These are phyloP conservation scores for Sacculina carcini DNA, from an alignment of 2,888 invertebrate genomes.

Conservation along the genomic window DNA sequence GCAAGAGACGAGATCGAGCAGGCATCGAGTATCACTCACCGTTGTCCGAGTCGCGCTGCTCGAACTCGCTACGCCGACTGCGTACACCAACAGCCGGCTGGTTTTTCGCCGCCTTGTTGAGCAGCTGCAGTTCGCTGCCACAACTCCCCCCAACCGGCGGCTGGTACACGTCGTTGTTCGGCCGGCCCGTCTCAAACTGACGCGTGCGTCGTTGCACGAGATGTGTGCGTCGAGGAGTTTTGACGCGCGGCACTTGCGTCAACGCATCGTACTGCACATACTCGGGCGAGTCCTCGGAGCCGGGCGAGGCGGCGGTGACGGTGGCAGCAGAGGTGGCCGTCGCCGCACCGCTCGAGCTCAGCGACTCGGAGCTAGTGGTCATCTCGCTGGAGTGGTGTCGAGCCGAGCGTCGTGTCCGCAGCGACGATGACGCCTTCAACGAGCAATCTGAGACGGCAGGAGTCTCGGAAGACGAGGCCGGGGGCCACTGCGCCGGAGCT, in stretches of 20 bases:
- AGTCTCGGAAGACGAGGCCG: constrained; percentile 19
- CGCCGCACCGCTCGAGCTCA: neutral
- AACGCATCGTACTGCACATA: constrained; percentile 1
- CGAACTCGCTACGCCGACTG: neutral
- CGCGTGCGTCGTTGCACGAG: constrained; percentile 43
- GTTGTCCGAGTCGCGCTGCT: neutral
- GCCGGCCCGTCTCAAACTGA: constrained; percentile 40
- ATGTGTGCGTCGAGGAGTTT: constrained; percentile 20
- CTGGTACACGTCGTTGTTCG: constrained; percentile 27
- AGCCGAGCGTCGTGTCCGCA: neutral
- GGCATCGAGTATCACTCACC: neutral
- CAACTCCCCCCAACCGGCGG: neutral
- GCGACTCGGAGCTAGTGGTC: neutral
- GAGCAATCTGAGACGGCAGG: constrained; percentile 7
- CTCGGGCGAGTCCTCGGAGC: neutral
- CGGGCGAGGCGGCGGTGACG: neutral
- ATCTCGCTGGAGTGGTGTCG: constrained; percentile 16
- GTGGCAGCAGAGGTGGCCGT: neutral
- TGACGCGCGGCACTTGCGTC: neutral
- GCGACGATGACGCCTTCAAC: neutral
- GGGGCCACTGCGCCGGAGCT: constrained; percentile 43
- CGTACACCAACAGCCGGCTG: neutral
- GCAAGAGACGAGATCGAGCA: too few species aligned
- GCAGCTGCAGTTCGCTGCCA: neutral
- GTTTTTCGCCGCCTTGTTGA: neutral